Conservation (phyloP, 2,888 invertebrate species). For the Dynastes tityus region DNA sequence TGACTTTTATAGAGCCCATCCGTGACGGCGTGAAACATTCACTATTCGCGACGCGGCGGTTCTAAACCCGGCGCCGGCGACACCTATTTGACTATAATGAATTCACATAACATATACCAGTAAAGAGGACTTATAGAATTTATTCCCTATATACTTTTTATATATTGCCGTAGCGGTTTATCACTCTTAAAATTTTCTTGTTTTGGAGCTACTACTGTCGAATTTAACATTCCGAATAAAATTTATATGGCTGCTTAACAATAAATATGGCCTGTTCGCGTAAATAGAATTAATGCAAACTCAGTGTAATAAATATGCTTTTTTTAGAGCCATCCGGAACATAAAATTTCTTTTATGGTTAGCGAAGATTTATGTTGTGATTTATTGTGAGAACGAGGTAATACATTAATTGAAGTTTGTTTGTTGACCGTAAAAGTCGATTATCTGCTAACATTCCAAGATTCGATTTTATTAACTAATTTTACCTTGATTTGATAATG, state of each 20-base stretch:
- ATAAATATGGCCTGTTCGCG: slow-evolving; percentile 36
- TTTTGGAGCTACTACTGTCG: slow-evolving; percentile 37
- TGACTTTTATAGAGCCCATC: slow-evolving; percentile 53
- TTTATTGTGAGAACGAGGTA: slow-evolving; percentile 4
- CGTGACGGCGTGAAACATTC: slow-evolving; percentile 54
- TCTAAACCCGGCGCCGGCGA: slow-evolving; percentile 52
- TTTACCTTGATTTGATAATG: background rate
- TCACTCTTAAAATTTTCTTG: slow-evolving; percentile 48
- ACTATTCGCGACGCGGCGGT: slow-evolving; percentile 52
- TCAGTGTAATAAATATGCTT: slow-evolving; percentile 34
- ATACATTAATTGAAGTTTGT: background rate
- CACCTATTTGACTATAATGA: slow-evolving; percentile 55
- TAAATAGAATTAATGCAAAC: slow-evolving; percentile 47
- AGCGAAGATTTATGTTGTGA: slow-evolving; percentile 1
- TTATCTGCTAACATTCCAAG: background rate
- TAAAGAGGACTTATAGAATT: slow-evolving; percentile 51
- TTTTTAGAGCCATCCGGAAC: slow-evolving; percentile 13
- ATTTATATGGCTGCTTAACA: slow-evolving; percentile 45
- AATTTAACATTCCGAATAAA: slow-evolving; percentile 45
- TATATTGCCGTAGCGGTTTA: slow-evolving; percentile 40
- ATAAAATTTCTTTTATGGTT: slow-evolving; percentile 31
- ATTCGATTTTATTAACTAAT: slow-evolving; percentile 20
- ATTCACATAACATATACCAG: slow-evolving; percentile 50
- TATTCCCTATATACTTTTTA: slow-evolving; percentile 48
- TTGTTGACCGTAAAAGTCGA: no score